Conservation (phyloP, 2,888 invertebrate genomes). For the Lasioglossum calceatum region DNA sequence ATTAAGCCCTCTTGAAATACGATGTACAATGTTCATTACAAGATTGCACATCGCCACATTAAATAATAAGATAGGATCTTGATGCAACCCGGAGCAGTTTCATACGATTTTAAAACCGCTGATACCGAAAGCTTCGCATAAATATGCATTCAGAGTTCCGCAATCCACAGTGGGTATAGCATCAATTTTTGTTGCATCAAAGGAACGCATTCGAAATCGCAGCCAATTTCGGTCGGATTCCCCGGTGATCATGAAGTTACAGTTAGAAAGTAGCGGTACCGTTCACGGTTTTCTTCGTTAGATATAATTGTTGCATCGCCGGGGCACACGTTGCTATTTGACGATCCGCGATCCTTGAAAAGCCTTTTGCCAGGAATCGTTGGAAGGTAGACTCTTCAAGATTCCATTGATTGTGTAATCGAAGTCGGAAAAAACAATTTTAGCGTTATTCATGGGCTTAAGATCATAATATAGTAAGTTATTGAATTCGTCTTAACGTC, state of each 20-base stretch:
- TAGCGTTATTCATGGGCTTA: too few species aligned
- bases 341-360: not conserved
- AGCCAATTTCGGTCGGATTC: not conserved
- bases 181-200: not conserved
- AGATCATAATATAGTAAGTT: too few species aligned
- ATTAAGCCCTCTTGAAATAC: not conserved
- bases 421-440: too few species aligned
- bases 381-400: not conserved
- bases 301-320: not conserved
- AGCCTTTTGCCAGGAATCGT: not conserved
- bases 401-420: not conserved
- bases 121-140: not conserved
- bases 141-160: not conserved
- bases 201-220: not conserved
- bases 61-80: not conserved
- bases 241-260: constrained; percentile 6
- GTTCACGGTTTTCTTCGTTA: constrained; percentile 11
- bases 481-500: too few species aligned
- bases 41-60: not conserved
- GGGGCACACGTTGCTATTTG: not conserved
- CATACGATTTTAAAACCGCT: not conserved
- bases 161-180: not conserved
- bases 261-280: constrained; percentile 26
- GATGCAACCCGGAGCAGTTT: not conserved
- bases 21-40: not conserved